These are phyloP conservation scores for Typhlomys cinereus DNA, from an alignment of 2,113 vertebrate genomes.

Conservation along the genomic window DNA sequence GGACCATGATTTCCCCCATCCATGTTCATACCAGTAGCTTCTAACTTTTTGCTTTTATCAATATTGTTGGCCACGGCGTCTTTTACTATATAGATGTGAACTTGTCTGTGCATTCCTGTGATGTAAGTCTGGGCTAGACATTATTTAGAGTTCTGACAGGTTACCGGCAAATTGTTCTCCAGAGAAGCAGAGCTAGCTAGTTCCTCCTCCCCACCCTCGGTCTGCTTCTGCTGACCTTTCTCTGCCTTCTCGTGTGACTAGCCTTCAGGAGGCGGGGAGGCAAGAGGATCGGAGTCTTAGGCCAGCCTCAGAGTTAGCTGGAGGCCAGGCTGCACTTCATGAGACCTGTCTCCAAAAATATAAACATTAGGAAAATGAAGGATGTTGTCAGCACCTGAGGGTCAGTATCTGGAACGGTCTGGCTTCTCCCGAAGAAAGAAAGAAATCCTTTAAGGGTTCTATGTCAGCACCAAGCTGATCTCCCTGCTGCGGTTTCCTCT, in stretches of 20 bases:
- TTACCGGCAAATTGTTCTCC: neutral
- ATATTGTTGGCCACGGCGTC: neutral
- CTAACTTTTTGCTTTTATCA: neutral
- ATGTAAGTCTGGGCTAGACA: conserved; percentile 3
- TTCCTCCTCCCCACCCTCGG: neutral
- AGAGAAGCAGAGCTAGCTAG: neutral
- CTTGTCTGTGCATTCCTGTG: neutral
- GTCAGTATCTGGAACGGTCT: neutral
- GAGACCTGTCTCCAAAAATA: neutral
- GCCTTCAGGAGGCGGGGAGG: neutral
- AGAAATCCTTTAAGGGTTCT: no score
- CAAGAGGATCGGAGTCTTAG: no score
- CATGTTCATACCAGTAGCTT: neutral
- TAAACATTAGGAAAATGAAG: neutral
- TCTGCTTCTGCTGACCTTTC: neutral
- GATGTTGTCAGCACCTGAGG: neutral
- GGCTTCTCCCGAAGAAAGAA: neutral
- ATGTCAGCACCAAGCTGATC: neutral
- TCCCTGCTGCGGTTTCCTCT: neutral
- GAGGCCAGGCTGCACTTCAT: neutral
- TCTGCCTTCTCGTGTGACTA: neutral
- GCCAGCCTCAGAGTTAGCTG: neutral
- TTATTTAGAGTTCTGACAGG: neutral
- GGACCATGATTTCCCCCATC: neutral
- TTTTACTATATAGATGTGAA: neutral